phyloP scores from a whole-genome alignment of 2,888 invertebrate species.

The Acanthococcus lagerstroemiae region DNA sequence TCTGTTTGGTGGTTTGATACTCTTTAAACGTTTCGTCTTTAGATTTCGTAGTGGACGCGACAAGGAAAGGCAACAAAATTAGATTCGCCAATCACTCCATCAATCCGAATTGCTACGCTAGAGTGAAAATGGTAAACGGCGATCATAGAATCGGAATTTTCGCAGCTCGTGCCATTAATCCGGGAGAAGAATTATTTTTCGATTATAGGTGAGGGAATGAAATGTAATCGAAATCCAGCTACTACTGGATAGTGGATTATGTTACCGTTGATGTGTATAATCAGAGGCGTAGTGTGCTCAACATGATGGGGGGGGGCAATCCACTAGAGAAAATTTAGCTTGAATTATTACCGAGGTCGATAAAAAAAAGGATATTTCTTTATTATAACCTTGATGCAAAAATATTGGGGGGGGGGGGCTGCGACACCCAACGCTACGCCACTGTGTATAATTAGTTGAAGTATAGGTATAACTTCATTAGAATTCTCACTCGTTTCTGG shows the following conservation, averaged over 20 bases:
- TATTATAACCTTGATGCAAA: no score
- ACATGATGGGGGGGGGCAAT: no score
- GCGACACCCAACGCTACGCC: no score
- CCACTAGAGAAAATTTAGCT: no score
- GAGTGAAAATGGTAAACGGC: slow-evolving; percentile 94
- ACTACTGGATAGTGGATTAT: neutral
- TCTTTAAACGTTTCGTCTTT: slow-evolving; percentile 36
- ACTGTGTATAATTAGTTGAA: no score
- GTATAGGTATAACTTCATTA: no score
- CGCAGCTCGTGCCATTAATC: slow-evolving; percentile 90
- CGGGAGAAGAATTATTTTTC: slow-evolving; percentile 97
- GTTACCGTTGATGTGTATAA: no score
- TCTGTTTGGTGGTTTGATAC: neutral
- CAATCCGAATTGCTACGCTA: slow-evolving; percentile 98
- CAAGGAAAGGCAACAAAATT: slow-evolving; percentile 97
- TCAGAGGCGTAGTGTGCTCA: no score
- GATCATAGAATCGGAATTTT: slow-evolving; percentile 93
- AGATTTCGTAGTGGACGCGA: slow-evolving; percentile 98
- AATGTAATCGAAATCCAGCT: neutral
- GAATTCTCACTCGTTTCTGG: no score
- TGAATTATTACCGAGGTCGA: no score
- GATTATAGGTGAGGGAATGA: slow-evolving; percentile 67
- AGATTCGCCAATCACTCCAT: slow-evolving; percentile 99
- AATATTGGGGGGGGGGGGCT: no score
- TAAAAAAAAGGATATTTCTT: no score